These are phyloP conservation scores for Myotis lucifugus DNA, from an alignment of 2,113 vertebrate genomes.

Conservation along the genomic window DNA sequence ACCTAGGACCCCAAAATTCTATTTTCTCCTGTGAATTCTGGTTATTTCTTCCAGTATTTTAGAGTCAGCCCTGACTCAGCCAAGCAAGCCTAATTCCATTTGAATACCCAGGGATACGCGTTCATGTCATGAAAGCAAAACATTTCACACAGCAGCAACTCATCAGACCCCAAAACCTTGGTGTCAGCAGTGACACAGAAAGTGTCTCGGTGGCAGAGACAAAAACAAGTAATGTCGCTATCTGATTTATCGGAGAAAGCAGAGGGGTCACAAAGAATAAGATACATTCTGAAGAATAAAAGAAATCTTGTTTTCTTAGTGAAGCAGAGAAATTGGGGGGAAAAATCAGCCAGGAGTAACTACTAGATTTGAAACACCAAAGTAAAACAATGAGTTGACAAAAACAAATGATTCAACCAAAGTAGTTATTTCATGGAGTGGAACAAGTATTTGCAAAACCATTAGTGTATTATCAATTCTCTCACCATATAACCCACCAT, in stretches of 20 bases:
- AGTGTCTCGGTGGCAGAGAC: not conserved
- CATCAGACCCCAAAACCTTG: conserved; percentile 6
- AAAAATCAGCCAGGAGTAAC: not conserved
- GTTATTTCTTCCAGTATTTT: conserved; percentile 6
- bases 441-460: not conserved
- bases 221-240: conserved; percentile 39
- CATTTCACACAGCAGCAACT: conserved; percentile 48
- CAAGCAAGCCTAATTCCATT: not conserved
- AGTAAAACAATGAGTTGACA: not conserved
- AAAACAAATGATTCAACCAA: not conserved
- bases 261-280: conserved; percentile 38
- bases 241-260: conserved; percentile 37
- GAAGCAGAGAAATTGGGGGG: not conserved
- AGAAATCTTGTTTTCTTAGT: conserved; percentile 54
- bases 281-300: conserved; percentile 33
- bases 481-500: not conserved
- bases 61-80: not conserved
- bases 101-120: conserved; percentile 38
- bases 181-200: conserved; percentile 41
- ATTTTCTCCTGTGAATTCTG: conserved; percentile 34
- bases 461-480: not conserved
- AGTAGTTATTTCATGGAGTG: not conserved
- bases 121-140: conserved; percentile 59
- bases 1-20: not conserved
- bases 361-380: conserved; percentile 25